A percentile compares a stretch with the other conserved stretches of the same genome.
Evolutionary conservation across 2,797 vertebrate species (phyloP).

Genomic region (Manis javanica): DNA sequence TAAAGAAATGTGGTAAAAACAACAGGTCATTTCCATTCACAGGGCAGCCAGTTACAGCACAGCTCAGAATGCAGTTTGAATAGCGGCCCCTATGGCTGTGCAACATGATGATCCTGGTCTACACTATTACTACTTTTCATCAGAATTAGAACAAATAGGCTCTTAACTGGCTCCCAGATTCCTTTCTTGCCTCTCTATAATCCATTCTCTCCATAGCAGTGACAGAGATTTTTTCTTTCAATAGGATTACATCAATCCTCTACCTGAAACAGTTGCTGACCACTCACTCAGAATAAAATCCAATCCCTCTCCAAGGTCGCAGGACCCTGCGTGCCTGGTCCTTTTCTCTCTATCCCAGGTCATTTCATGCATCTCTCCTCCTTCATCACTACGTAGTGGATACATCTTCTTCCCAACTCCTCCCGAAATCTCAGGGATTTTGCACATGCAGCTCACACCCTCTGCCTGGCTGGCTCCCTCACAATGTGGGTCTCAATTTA

Average conservation of each 20-base stretch:
- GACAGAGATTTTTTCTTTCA: neutral
- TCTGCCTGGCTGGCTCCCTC: neutral
- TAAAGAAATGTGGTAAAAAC: neutral
- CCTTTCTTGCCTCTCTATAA: neutral
- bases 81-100: fast-evolving
- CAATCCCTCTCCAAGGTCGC: neutral
- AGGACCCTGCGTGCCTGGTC: neutral
- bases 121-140: neutral
- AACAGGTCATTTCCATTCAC: neutral
- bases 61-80: neutral
- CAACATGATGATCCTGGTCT: neutral
- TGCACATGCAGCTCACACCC: neutral
- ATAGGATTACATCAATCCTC: neutral
- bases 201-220: neutral
- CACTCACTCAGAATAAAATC: neutral
- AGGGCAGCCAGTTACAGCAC: neutral
- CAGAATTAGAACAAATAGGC: neutral
- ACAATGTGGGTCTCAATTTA: neutral
- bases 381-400: neutral
- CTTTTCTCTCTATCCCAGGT: neutral
- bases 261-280: neutral
- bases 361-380: neutral
- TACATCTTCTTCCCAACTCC: neutral
- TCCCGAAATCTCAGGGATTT: neutral
- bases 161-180: neutral